phyloP scores from a whole-genome alignment of 1,140 invertebrate genomes.

The Cyrtorhinus lividipennis region DNA sequence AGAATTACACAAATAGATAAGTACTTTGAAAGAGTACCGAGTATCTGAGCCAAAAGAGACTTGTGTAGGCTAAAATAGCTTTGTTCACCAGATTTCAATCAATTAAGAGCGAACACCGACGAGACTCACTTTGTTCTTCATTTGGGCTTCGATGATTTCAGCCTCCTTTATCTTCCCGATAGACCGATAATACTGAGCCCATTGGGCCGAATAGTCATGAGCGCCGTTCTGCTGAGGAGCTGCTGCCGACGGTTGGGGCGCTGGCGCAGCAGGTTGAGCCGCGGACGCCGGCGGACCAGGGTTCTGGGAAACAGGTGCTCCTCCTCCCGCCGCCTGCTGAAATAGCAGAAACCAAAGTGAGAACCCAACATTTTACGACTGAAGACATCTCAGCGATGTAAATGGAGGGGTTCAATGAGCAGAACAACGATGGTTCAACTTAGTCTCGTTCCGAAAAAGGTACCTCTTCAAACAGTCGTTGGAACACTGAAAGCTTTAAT shows the following conservation, averaged over 20 bases:
- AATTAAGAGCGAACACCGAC: no score
- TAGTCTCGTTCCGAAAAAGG: no score
- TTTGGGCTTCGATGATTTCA: conserved; percentile 80
- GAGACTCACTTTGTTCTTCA: conserved; percentile 65
- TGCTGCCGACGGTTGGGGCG: conserved; percentile 25
- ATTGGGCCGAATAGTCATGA: conserved; percentile 88
- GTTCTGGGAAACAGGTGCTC: background rate
- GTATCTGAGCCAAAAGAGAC: no score
- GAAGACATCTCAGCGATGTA: no score
- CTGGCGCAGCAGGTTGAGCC: conserved; percentile 24
- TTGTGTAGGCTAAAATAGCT: no score
- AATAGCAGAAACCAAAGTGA: background rate
- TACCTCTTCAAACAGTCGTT: no score
- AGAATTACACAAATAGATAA: no score
- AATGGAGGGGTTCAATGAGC: no score
- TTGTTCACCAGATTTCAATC: no score
- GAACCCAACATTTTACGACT: background rate
- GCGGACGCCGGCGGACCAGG: conserved; percentile 3
- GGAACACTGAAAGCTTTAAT: no score
- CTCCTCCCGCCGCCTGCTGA: background rate
- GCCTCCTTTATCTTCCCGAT: conserved; percentile 89
- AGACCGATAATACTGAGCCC: conserved; percentile 94
- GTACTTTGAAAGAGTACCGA: no score
- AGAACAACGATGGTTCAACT: no score
- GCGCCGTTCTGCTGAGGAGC: conserved; percentile 36